phyloP scores from a whole-genome alignment of 2,888 invertebrate species.

The Tenodera sinensis region DNA sequence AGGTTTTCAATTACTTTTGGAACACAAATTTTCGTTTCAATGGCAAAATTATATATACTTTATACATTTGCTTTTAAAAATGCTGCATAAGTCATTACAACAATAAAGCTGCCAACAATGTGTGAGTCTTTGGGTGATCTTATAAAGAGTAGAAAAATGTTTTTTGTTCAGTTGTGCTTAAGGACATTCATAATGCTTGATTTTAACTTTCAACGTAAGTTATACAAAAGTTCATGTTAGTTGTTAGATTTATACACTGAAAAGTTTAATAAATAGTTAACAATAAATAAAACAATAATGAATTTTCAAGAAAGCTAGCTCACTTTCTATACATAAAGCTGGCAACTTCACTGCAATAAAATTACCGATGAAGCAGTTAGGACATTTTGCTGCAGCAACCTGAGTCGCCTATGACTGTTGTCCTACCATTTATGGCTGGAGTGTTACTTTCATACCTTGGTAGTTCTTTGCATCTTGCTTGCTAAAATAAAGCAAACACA shows the following conservation, averaged over 20 bases:
- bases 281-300: neutral
- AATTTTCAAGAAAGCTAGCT: neutral
- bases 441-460: slow-evolving; percentile 68
- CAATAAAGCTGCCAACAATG: neutral
- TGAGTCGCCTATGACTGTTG: slow-evolving; percentile 63
- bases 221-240: neutral
- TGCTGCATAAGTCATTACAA: neutral
- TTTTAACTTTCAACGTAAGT: neutral
- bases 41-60: neutral
- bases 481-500: slow-evolving; percentile 46
- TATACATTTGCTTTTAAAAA: neutral
- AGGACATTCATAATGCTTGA: neutral
- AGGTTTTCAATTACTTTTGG: neutral
- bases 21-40: neutral
- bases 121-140: neutral
- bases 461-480: slow-evolving; percentile 80
- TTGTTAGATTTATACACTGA: neutral
- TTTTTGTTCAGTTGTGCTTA: neutral
- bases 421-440: slow-evolving; percentile 70
- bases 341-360: slow-evolving; percentile 5
- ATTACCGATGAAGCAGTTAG: slow-evolving; percentile 35
- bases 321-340: neutral
- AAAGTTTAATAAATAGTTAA: neutral
- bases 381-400: slow-evolving; percentile 56
- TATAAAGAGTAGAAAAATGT: neutral